These are phyloP conservation scores for Thinocorus orbignyianus DNA, from an alignment of 2,113 vertebrate genomes.

Conservation along the genomic window DNA sequence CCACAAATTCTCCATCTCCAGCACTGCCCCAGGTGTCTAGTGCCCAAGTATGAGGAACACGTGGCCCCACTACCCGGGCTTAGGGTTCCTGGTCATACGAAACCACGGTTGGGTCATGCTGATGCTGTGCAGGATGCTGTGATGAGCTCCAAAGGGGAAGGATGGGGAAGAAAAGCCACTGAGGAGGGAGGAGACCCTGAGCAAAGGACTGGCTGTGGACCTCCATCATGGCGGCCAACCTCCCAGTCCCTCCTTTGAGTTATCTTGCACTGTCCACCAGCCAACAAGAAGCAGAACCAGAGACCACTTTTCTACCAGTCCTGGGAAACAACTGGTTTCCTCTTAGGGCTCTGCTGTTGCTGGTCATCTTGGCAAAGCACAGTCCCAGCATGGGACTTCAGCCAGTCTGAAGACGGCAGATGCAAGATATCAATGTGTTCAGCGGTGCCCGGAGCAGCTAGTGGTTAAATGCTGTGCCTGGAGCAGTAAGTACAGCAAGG, in stretches of 20 bases:
- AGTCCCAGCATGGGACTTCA: not conserved
- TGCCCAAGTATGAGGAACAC: not conserved
- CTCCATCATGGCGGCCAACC: not conserved
- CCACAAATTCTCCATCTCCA: not conserved
- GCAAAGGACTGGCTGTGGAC: not conserved
- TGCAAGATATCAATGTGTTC: accelerated
- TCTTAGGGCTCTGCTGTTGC: not conserved
- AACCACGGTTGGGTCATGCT: not conserved
- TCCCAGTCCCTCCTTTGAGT: not conserved
- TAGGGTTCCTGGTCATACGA: not conserved
- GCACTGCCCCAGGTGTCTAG: accelerated
- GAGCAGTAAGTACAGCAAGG: accelerated
- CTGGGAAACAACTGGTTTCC: not conserved
- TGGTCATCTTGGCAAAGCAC: not conserved
- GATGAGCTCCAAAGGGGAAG: not conserved
- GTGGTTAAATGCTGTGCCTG: not conserved
- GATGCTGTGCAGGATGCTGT: not conserved
- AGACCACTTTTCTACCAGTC: not conserved
- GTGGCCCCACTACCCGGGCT: accelerated
- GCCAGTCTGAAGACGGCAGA: not conserved
- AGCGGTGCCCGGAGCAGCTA: not conserved
- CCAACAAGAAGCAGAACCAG: not conserved
- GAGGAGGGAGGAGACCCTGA: not conserved
- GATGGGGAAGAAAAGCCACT: not conserved
- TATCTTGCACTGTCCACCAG: not conserved